A percentile compares a stretch with the other conserved stretches of the same genome.
Evolutionary conservation across 2,113 vertebrate species (phyloP).

Genomic region (Melanerpes formicivorus): DNA sequence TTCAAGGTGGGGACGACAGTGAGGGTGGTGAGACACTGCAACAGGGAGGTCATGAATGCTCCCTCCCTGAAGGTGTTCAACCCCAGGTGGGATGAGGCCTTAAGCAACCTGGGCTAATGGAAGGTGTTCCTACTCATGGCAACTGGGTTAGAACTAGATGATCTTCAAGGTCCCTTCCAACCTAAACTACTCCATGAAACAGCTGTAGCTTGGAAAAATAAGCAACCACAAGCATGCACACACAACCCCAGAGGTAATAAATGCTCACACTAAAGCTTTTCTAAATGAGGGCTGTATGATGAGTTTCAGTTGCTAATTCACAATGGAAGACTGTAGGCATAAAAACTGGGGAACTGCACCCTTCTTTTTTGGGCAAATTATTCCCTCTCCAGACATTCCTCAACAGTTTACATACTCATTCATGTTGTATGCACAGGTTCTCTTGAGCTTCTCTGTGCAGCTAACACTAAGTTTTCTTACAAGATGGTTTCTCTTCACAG

Average conservation of each 20-base stretch:
- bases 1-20: neutral
- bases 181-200: too few relatives aligned
- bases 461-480: neutral
- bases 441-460: neutral
- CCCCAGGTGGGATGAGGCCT: too few relatives aligned
- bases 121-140: too few relatives aligned
- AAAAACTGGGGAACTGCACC: neutral
- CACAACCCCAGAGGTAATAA: neutral
- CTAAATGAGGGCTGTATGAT: neutral
- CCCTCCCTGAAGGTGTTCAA: too few relatives aligned
- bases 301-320: neutral
- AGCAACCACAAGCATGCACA: fast-evolving
- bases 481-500: neutral
- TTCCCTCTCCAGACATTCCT: neutral
- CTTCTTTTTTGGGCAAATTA: neutral
- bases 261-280: neutral
- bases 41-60: too few relatives aligned
- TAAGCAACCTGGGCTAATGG: too few relatives aligned
- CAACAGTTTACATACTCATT: neutral
- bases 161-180: too few relatives aligned
- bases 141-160: too few relatives aligned
- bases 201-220: neutral
- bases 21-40: too few relatives aligned
- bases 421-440: neutral
- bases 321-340: neutral